Conservation (phyloP, 2,888 invertebrate species). For the Ormyrus pomaceus region DNA sequence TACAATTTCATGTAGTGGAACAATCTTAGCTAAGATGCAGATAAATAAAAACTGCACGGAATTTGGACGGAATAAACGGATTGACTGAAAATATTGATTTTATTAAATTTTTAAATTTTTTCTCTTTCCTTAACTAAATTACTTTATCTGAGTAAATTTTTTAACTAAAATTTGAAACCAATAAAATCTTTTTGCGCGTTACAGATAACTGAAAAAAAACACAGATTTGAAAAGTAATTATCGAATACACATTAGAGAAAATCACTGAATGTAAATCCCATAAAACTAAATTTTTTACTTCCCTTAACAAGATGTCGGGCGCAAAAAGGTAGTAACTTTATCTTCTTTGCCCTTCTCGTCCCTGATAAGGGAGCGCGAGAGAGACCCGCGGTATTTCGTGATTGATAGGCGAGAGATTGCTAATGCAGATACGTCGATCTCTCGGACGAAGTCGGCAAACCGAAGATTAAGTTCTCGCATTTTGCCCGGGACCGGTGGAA, state of each 20-base stretch:
- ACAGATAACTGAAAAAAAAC: no score
- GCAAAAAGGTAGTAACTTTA: conserved; percentile 29
- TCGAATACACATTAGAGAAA: background rate
- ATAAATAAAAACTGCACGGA: no score
- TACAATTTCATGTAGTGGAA: no score
- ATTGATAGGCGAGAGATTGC: conserved; percentile 53
- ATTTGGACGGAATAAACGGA: no score
- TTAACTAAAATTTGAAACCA: no score
- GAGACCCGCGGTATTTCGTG: conserved; percentile 35
- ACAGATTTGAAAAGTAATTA: no score
- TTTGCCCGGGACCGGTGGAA: conserved; percentile 1
- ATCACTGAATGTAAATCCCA: conserved; percentile 2
- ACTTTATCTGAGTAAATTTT: no score
- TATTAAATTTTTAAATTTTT: no score
- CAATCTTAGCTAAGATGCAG: no score
- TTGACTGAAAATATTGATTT: no score
- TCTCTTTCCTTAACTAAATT: no score
- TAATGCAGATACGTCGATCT: conserved; percentile 55
- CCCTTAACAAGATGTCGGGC: conserved; percentile 31
- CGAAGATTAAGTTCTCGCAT: conserved; percentile 51
- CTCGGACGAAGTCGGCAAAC: conserved; percentile 37
- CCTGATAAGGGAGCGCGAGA: conserved; percentile 23
- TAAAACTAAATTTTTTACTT: conserved; percentile 6
- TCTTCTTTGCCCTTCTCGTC: conserved; percentile 10
- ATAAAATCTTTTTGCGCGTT: no score